These are phyloP conservation scores for Eulemur rubriventer DNA, from an alignment of 2,797 vertebrate species.

Conservation along the genomic window DNA sequence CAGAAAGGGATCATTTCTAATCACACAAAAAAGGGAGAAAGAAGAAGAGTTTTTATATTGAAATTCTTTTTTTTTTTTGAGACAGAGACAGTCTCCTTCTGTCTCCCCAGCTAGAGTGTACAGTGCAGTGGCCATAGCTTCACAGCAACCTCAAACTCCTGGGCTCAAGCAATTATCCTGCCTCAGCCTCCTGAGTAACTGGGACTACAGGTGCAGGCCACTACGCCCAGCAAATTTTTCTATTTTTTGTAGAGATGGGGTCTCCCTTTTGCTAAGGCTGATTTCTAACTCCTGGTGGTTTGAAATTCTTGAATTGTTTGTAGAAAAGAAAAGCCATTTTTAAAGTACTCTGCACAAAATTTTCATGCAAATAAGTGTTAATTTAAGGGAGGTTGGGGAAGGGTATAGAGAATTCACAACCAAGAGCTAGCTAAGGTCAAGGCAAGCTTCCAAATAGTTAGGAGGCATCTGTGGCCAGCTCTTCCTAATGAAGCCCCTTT, in stretches of 20 bases:
- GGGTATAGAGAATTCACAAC: background rate
- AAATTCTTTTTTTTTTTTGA: background rate
- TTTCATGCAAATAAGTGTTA: conserved; percentile 31
- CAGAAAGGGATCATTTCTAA: background rate
- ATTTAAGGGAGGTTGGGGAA: background rate
- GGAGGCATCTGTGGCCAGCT: background rate
- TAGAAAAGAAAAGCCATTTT: conserved; percentile 9
- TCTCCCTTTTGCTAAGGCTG: background rate
- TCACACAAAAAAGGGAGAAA: background rate
- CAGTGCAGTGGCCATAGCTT: background rate
- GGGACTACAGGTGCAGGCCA: background rate
- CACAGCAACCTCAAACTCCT: background rate
- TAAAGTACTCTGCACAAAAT: background rate
- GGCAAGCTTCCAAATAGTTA: background rate
- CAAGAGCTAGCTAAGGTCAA: background rate
- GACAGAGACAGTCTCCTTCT: background rate
- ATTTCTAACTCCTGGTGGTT: background rate
- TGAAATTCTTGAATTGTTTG: background rate
- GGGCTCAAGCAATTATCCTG: background rate
- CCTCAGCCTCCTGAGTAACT: background rate
- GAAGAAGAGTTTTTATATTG: background rate
- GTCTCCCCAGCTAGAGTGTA: background rate
- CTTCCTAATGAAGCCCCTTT: background rate
- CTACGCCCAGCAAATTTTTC: background rate
- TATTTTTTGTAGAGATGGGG: background rate